phyloP scores from a whole-genome alignment of 2,113 vertebrate genomes.

The Maccullochella peelii region DNA sequence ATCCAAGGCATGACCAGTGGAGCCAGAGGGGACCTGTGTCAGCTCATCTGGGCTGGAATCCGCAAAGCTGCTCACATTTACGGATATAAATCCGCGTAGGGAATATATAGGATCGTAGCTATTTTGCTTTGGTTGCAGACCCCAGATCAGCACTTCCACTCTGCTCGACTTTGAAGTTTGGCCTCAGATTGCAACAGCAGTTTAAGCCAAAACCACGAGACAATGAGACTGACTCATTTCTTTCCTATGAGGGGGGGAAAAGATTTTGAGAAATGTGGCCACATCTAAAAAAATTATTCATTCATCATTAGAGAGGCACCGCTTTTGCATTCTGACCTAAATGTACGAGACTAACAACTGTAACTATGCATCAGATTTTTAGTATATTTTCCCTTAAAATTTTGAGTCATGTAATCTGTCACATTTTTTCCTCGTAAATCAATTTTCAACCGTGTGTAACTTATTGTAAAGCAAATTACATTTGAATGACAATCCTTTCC shows the following conservation, averaged over 20 bases:
- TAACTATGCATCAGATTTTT: background rate
- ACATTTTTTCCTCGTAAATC: constrained; percentile 5
- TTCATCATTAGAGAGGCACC: constrained; percentile 23
- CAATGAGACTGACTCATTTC: constrained; percentile 55
- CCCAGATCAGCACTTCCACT: constrained; percentile 36
- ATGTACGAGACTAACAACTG: background rate
- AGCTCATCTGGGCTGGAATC: constrained; percentile 14
- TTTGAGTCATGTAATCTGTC: background rate
- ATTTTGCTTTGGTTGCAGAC: constrained; percentile 39
- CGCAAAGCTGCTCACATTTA: background rate
- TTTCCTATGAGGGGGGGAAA: background rate
- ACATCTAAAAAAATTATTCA: constrained; percentile 7
- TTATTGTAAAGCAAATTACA: constrained; percentile 23
- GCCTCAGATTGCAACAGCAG: constrained; percentile 13
- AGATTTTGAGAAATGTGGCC: constrained; percentile 41
- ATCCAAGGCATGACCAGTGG: constrained; percentile 64
- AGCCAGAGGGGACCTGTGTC: constrained; percentile 48
- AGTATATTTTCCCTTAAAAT: background rate
- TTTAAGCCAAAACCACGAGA: constrained; percentile 60
- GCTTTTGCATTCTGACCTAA: background rate
- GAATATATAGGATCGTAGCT: constrained; percentile 4
- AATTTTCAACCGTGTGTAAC: background rate
- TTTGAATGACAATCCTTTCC: constrained; percentile 34
- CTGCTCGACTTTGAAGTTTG: constrained; percentile 39
- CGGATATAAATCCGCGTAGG: background rate